phyloP scores from a whole-genome alignment of 2,113 vertebrate genomes.

The Ammodytes dubius region DNA sequence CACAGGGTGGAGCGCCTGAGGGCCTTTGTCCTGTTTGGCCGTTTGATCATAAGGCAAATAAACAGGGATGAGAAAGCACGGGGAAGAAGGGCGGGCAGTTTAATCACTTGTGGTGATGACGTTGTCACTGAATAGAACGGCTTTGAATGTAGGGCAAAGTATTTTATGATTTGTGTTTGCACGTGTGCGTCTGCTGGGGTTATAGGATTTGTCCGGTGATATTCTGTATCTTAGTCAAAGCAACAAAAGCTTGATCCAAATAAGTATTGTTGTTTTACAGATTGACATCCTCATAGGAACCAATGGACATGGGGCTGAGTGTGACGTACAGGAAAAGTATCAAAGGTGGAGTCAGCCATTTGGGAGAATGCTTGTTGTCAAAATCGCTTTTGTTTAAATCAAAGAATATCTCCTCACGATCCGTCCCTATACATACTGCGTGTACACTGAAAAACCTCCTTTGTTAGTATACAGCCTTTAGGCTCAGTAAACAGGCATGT shows the following conservation, averaged over 20 bases:
- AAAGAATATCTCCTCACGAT: no score
- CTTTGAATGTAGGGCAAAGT: not conserved
- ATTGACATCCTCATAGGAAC: not conserved
- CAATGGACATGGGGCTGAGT: no score
- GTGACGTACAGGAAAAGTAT: no score
- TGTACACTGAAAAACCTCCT: no score
- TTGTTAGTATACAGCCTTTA: no score
- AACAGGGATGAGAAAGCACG: slow-evolving; percentile 23
- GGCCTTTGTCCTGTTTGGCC: slow-evolving; percentile 41
- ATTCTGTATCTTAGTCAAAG: not conserved
- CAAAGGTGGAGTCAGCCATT: no score
- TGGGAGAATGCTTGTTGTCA: no score
- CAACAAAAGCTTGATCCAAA: no score
- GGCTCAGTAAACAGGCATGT: no score
- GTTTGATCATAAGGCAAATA: slow-evolving; percentile 43
- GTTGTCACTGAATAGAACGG: slow-evolving; percentile 1
- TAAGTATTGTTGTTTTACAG: no score
- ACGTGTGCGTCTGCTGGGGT: not conserved
- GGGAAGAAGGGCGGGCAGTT: not conserved
- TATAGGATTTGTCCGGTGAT: not conserved
- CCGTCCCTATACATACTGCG: no score
- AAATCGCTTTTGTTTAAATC: no score
- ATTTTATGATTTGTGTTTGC: not conserved
- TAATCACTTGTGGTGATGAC: slow-evolving; percentile 9
- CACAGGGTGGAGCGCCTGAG: slow-evolving; percentile 31